phyloP scores from a whole-genome alignment of 2,113 vertebrate species.

The Pseudonaja textilis region DNA sequence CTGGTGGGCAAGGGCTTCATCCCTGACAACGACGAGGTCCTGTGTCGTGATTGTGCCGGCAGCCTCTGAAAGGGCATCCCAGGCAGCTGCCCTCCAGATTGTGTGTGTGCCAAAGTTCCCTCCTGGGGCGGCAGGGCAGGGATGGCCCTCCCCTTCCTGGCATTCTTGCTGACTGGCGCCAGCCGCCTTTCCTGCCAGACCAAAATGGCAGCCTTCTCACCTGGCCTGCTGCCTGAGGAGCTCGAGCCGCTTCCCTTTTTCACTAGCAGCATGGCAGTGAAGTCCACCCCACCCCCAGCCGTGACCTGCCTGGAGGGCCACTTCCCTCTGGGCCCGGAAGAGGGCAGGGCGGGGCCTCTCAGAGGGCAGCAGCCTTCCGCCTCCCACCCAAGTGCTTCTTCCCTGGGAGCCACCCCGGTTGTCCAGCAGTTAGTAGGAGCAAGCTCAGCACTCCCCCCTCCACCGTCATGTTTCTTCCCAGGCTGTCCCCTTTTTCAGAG shows the following conservation, averaged over 20 bases:
- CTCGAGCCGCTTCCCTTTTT: neutral
- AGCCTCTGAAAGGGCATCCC: slow-evolving; percentile 74
- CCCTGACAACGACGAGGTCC: slow-evolving; percentile 84
- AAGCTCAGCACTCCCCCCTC: neutral
- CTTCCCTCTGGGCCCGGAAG: neutral
- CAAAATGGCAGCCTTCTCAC: neutral
- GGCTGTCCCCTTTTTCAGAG: neutral
- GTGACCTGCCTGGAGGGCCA: neutral
- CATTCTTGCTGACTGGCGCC: neutral
- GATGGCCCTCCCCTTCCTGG: neutral
- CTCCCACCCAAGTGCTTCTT: neutral
- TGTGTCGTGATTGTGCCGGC: slow-evolving; percentile 91
- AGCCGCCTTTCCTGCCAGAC: neutral
- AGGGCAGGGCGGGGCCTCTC: neutral
- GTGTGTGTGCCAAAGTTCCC: slow-evolving; percentile 30
- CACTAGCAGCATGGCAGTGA: neutral
- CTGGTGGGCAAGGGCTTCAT: slow-evolving; percentile 96
- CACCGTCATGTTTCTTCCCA: neutral
- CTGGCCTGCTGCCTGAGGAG: neutral
- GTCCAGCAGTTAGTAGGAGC: neutral
- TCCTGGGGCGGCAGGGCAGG: neutral
- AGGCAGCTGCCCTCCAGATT: neutral
- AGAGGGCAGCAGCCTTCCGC: neutral
- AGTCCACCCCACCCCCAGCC: neutral
- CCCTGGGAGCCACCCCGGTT: neutral